Base-by-base conservation (phyloP, 2,888 invertebrate species). In the Auanema sp. region DNA sequence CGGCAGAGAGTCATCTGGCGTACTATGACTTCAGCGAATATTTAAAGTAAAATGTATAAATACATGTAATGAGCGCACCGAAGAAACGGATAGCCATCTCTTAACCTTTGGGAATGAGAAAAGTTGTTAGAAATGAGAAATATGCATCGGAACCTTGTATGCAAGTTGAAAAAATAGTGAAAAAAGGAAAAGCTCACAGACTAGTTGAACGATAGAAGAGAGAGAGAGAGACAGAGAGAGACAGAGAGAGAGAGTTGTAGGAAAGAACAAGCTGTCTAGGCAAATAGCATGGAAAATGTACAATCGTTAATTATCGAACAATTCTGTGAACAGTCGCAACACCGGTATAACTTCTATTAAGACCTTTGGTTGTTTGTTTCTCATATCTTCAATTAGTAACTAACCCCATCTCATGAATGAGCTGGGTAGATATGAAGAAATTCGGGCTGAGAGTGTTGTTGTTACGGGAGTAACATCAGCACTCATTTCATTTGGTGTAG, bases 351-450 rank as follows among this genome's bases (percentile, higher is more conserved):
- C 18, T 52, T 58, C 24, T 63, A 53, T 18, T 53, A 18, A 53
- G 10, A 14, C 24, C 18, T 50, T 49, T 54, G 8, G 33, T 33
- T 33, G 33, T 8, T 33, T 33, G 4, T 33, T 33, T 33, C 33
- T 33, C 8, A 33, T 8, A 5, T 33, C 33, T 33, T 33, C 33
- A 33, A 33, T 33, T 8, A 33, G 33, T 52, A 4, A 10, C 55
- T 56, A 71, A 33, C 72, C 69, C 72, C 72, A 72, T 54, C 68
- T 58, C 21, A 72, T 58, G 21, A 69, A 69, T 21, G 66, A 68
- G 8, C 65, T 44, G 40, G 72, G 72, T 11, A 72, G 65, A 50
- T 72, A 72, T 60, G 69, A 60, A 16, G 68, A 62, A 12, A 72
- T 55, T 44, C 72, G 68, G 12, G 72, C 72, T 11, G 68, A 68